Conservation (phyloP, 1,140 invertebrate genomes). For the Trichonephila inaurata region DNA sequence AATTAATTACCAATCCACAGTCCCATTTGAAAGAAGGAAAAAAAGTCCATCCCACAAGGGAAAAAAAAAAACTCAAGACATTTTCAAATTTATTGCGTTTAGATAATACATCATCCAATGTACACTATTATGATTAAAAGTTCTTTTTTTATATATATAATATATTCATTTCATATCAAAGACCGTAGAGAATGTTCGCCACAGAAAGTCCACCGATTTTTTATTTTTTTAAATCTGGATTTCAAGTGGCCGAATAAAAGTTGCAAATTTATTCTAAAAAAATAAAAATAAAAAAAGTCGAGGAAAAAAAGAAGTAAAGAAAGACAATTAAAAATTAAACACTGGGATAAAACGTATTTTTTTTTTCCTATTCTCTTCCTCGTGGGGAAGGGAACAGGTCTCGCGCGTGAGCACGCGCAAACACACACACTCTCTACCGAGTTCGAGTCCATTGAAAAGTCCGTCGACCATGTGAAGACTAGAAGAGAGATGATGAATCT, state of each 20-base stretch:
- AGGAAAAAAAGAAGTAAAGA: background rate
- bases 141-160: conserved; percentile 32
- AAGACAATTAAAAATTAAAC: background rate
- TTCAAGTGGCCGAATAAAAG: conserved; percentile 25
- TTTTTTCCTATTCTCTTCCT: background rate
- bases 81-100: conserved; percentile 47
- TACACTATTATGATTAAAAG: conserved; percentile 63
- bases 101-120: conserved; percentile 36
- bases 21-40: no score
- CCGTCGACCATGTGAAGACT: conserved; percentile 5
- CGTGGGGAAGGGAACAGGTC: no score
- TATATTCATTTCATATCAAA: conserved; percentile 56
- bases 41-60: background rate
- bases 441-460: background rate
- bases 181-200: conserved; percentile 23
- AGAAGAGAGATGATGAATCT: conserved; percentile 1
- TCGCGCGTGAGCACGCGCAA: background rate
- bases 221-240: background rate
- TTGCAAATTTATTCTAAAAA: background rate
- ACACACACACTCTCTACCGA: background rate
- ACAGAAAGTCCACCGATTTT: conserved; percentile 8
- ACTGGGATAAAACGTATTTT: background rate
- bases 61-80: conserved; percentile 1
- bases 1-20: no score
- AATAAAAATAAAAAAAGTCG: background rate